These are phyloP conservation scores for Ptilorrhoa leucosticta DNA, from an alignment of 2,113 vertebrate species.

Conservation along the genomic window DNA sequence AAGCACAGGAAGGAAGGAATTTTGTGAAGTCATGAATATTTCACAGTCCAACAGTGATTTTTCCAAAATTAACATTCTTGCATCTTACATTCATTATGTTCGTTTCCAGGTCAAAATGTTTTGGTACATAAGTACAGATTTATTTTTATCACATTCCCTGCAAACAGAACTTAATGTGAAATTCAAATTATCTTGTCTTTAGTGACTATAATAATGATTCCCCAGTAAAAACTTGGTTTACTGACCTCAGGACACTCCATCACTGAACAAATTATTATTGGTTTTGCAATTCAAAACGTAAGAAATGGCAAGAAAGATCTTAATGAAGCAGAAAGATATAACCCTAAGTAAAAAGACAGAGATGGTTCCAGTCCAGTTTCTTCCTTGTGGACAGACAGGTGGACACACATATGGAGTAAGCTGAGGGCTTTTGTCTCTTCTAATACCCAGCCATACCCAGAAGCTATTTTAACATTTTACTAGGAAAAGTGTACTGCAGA, in stretches of 20 bases:
- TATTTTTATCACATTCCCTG: not conserved
- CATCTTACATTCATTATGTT: not conserved
- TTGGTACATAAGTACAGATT: not conserved
- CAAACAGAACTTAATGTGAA: not conserved
- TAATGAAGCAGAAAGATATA: not conserved
- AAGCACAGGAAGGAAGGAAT: conserved; percentile 18
- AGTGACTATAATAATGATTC: not conserved
- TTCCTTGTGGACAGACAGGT: not conserved
- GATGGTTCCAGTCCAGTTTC: not conserved
- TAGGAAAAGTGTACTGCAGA: not conserved
- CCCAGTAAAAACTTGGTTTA: not conserved
- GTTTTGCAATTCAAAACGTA: not conserved
- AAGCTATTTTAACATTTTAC: not conserved
- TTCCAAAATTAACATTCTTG: conserved; percentile 11
- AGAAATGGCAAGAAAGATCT: not conserved
- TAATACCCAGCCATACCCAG: not conserved
- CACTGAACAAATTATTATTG: not conserved
- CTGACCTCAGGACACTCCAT: not conserved
- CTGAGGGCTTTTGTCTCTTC: not conserved
- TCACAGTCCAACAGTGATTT: not conserved
- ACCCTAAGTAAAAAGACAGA: not conserved
- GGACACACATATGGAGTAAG: not conserved
- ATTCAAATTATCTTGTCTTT: not conserved
- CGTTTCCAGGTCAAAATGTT: not conserved
- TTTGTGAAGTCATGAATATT: not conserved